A percentile compares a stretch with the other conserved stretches of the same genome.
These are phyloP conservation scores for Heliconius congener DNA, from an alignment of 1,140 invertebrate genomes.

Conservation along the genomic window DNA sequence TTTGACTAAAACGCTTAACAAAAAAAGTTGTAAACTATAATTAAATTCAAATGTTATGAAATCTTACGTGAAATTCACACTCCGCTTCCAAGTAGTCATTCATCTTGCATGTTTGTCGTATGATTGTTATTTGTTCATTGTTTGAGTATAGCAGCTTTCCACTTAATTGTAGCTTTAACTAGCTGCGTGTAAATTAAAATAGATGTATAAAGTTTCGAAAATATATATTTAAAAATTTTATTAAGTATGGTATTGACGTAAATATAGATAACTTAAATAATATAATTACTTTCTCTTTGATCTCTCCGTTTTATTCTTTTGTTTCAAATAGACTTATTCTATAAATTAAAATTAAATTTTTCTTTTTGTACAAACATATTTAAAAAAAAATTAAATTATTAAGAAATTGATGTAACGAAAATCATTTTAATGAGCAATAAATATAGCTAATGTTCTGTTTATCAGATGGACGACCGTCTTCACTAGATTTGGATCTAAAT, in stretches of 20 bases:
- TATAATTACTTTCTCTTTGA: not conserved
- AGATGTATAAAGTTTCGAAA: not conserved
- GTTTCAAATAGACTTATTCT: not conserved
- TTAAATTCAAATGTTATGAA: not conserved
- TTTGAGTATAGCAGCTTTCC: not conserved
- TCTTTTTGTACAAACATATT: not conserved
- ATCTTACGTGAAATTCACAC: not conserved
- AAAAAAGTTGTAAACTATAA: not conserved
- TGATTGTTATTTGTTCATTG: slow-evolving; percentile 22
- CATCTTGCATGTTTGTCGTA: slow-evolving; percentile 11
- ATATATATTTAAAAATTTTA: too few relatives aligned
- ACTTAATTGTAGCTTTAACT: not conserved
- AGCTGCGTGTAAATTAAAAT: not conserved
- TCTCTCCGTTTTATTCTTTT: not conserved
- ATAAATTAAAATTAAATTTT: not conserved
- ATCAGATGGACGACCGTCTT: not conserved
- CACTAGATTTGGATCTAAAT: slow-evolving; percentile 27
- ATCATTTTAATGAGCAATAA: not conserved
- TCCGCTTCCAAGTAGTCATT: slow-evolving; percentile 19
- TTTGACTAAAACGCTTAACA: too few relatives aligned
- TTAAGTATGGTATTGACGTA: not conserved
- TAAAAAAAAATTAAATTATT: not conserved
- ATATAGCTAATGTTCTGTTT: not conserved
- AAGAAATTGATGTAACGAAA: not conserved
- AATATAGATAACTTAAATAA: too few relatives aligned